Base-by-base conservation (phyloP, 2,888 invertebrate genomes). In the Iselma pallidipennis region DNA sequence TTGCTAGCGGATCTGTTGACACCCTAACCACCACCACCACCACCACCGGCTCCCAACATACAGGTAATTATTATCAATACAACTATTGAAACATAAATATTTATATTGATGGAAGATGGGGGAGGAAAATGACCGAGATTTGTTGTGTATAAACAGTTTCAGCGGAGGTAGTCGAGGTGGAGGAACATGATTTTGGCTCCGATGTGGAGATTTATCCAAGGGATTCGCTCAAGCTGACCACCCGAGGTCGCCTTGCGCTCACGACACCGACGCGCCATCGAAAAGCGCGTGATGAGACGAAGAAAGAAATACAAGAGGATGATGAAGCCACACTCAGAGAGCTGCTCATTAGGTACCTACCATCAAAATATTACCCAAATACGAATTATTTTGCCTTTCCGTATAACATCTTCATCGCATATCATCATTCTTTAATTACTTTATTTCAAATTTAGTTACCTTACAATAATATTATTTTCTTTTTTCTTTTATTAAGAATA, bases 281-380 rank as follows among this genome's bases (percentile, higher is more conserved):
- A 61, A 61, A 51, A 59, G 88, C 88, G 85, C 88, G 89, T 88
- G 88, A 90, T 90, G 90, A 89, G 87, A 88, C 89, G 89, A 86
- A 88, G 87, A 89, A 90, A 86, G 92, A 92, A 86, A 83, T 85
- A 84, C 85, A 85, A 82, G 76, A 75, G 67, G 87, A 87, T 82
- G 94, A 94, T 89, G 94, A 94, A 88, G 91, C 92, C 84, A 94
- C 93, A 87, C 91, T 94, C 86, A 92, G 93, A 88, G 92, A 94
- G 90, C 89, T 94, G 88, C 92, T 94, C 86, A 90, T 94, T 91
- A 94, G 94, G 94, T 86, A 83, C 69, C 70, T 37, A 53, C 57
- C 48, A 49, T 25, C 25, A 2, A 16, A 26, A 4, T 31, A 14
- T 19, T n/a, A 28, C 9, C 9, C 4, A 6, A 14, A 19, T 19